Evolutionary conservation across 2,888 invertebrate species (phyloP), one percentile per base, ranked within the genome.

Genomic region (Drosophila heteroneura): DNA sequence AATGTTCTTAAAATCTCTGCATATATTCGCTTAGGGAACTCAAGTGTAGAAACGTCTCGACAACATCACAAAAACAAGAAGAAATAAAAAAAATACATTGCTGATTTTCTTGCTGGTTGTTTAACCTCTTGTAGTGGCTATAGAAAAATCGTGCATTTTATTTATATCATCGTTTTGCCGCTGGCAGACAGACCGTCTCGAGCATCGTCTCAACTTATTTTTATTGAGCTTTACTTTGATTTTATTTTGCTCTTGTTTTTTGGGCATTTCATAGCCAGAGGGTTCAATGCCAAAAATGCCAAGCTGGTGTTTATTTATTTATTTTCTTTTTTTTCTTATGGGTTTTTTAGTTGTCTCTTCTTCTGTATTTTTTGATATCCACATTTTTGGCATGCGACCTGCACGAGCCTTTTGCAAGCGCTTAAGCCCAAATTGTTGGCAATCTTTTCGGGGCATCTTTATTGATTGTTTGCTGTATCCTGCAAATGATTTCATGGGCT

Each of bases 301-400:
- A 78, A 81, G 76, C 77, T 84, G 76, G 73, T 71, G 70, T 73
- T 79, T 82, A 71, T 70, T 68, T 70, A 30, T 22, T 47, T 59
- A 16, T 33, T 51, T 59, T 53, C 51, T 41, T 60, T 53, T 44
- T 56, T 49, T 16, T 47, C 37, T 69, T 71, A 49, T 59, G 51
- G 56, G 32, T 37, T 56, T 33, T 59, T 52, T 12, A 5, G 51
- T 51, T 67, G 28, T 39, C 7, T 53, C 9, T 59, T 14, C 35
- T 60, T 61, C 2, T 26, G 47, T 54, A 19, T 49, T 64, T 63
- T 75, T 73, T 56, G n/a, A 5, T 10, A 19, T 22, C 69, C 74
- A 81, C 73, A 79, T 78, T 92, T 91, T 89, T 87, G 91, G 84
- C 91, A 91, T 91, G 91, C 91, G 91, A 86, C 84, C 82, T 88